Evolutionary conservation across 2,888 invertebrate species (phyloP), one percentile per base, ranked within the genome.

Genomic region (Cantharis rufa): DNA sequence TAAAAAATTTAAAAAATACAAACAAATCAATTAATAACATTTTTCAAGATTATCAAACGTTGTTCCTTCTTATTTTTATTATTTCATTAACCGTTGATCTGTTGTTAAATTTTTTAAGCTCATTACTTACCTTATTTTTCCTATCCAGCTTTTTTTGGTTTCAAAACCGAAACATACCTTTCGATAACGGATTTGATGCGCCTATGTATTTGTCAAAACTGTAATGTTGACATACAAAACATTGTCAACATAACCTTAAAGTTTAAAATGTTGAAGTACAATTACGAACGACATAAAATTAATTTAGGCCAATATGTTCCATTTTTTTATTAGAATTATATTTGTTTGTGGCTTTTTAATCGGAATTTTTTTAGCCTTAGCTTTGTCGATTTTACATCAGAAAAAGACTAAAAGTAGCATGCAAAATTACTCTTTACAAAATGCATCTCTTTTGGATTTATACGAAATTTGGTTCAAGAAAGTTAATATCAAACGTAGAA

Each of bases 401-500:
- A 75, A 71, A 62, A 62, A 10, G n/a, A 27, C 16, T 5, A 75
- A 62, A 15, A 27, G 15, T 15, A 16, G 24, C 2, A 64, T 62
- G 15, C 69, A 72, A 62, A 69, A 61, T 62, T 70, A 69, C 15
- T 13, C 70, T 48, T 32, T 63, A 16, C 28, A 15, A 69, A 15
- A 27, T 61, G 48, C 21, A 63, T 48, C 73, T n/a, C 62, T 77
- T 15, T n/a, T 62, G 27, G 71, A 78, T 13, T 62, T 75, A 10
- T 78, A 78, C 18, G 76, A 76, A 24, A 68, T 28, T 10, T 78
- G 76, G 75, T 78, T 78, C 27, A 64, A 62, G 2, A 71, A 74
- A 11, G 24, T 68, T 15, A 70, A 74, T 13, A 15, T 78, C 9
- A 68, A 69, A 66, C 71, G 74, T 62, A 64, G 16, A 32, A 16